Evolutionary conservation across 2,113 vertebrate species (phyloP), one percentile per base, ranked within the genome.

Genomic region (Arenaria interpres): DNA sequence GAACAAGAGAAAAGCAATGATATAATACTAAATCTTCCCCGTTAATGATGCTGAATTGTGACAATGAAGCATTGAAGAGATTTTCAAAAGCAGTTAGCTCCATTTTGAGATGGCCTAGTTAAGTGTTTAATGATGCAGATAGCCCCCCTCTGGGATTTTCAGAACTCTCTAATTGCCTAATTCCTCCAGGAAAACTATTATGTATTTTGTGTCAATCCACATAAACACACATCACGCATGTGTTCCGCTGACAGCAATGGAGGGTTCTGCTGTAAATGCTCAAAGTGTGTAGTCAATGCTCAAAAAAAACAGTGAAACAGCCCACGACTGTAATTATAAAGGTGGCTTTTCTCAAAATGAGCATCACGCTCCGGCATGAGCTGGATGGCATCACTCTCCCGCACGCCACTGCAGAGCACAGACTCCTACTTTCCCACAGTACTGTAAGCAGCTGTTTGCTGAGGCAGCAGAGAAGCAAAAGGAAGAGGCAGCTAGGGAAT

Each of bases 41-140:
- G 0, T 66, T 82, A 91, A 94, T 92, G 45, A 85, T 66, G 84
- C 41, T 62, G 57, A 89, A 72, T 91, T 30, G 73, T 91, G 67
- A 93, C 80, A 93, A 88, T 30, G 69, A 66, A 79, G 78, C 78
- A 89, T 76, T 64, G 66, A 82, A 86, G 60, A 95, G 66, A 81
- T 82, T 92, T 94, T 92, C 83, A 91, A 72, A 91, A 89, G 57
- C 69, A 95, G 57, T 68, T 87, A 62, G 43, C 33, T 92, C 57
- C n/a, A 62, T 89, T 97, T 90, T 89, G 53, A 81, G 67, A 53
- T 2, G 13, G 66, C 66, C 93, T 87, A 93, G 71, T 95, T 89
- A 89, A 72, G n/a, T 66, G 45, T 89, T 93, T 87, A 89, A 92
- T 82, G 87, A 91, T 93, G 90, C 89, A 91, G 66, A 73, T 41